Percentiles rank a stretch among this genome's conserved stretches.
These are phyloP conservation scores for Alaudala cheleensis DNA, from an alignment of 2,113 vertebrate species.

Conservation along the genomic window DNA sequence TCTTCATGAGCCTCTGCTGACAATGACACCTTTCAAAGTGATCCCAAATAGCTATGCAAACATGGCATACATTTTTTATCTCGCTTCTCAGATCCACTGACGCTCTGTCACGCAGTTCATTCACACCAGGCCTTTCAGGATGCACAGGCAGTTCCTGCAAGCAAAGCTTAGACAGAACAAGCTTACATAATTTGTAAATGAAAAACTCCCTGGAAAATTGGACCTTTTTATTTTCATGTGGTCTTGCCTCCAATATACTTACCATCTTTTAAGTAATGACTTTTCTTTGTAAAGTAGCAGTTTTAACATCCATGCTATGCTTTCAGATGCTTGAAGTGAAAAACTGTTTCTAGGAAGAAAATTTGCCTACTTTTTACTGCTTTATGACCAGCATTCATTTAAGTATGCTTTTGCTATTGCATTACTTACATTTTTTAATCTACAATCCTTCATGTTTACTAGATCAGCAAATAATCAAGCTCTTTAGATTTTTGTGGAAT, in stretches of 20 bases:
- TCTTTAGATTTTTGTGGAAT: slow-evolving; percentile 62
- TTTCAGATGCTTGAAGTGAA: background rate
- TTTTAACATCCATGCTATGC: slow-evolving; percentile 9
- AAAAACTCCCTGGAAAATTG: background rate
- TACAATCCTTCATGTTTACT: slow-evolving; percentile 58
- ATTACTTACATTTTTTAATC: slow-evolving; percentile 55
- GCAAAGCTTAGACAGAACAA: background rate
- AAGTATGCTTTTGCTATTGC: slow-evolving; percentile 8
- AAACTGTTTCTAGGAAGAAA: background rate
- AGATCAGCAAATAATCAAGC: slow-evolving; percentile 72
- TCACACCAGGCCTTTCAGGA: slow-evolving; percentile 20
- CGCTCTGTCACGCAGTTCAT: background rate
- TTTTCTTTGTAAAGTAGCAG: background rate
- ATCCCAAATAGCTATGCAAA: background rate
- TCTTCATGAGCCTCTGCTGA: background rate
- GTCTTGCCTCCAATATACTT: background rate
- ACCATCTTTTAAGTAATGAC: slow-evolving; percentile 7
- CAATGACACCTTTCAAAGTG: background rate
- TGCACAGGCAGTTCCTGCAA: background rate
- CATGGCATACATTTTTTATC: background rate
- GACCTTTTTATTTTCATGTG: background rate
- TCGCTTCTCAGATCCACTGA: slow-evolving; percentile 22
- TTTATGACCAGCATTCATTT: slow-evolving; percentile 12
- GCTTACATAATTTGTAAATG: slow-evolving; percentile 19
- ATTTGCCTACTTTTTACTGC: background rate